Percentiles rank a stretch among this genome's conserved stretches.
Conservation (phyloP, 2,888 invertebrate species). For the Dorcus parallelipipedus region DNA sequence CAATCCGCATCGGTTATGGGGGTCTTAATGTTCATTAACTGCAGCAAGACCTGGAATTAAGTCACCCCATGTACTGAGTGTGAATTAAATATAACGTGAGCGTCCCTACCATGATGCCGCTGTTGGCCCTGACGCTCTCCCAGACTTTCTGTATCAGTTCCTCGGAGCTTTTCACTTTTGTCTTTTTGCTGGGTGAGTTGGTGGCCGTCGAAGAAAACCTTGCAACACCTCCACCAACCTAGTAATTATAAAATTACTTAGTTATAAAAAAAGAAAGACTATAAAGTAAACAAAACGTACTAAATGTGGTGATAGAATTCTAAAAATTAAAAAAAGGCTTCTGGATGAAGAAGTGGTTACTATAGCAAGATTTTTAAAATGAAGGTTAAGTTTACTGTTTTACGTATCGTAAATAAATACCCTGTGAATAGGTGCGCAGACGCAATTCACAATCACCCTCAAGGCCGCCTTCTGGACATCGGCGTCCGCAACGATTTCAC, state of each 20-base stretch:
- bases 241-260: background rate
- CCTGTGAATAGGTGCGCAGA: conserved; percentile 75
- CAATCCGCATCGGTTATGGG: conserved; percentile 97
- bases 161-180: conserved; percentile 66
- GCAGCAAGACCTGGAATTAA: conserved; percentile 66
- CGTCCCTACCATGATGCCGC: conserved; percentile 84
- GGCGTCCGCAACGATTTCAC: conserved; percentile 85
- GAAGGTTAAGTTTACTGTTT: no score
- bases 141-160: conserved; percentile 90
- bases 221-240: conserved; percentile 54
- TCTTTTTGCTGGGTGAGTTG: conserved; percentile 60
- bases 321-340: no score
- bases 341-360: no score
- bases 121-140: conserved; percentile 90
- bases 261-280: background rate
- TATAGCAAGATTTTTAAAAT: no score
- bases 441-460: conserved; percentile 87
- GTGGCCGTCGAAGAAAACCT: conserved; percentile 49
- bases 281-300: no score
- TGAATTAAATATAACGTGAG: no score
- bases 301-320: no score
- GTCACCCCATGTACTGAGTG: conserved; percentile 1
- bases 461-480: conserved; percentile 91
- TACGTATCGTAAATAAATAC: background rate
- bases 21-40: conserved; percentile 85